Conservation (phyloP, 2,113 vertebrate genomes). For the Lamprologus lemairii region DNA sequence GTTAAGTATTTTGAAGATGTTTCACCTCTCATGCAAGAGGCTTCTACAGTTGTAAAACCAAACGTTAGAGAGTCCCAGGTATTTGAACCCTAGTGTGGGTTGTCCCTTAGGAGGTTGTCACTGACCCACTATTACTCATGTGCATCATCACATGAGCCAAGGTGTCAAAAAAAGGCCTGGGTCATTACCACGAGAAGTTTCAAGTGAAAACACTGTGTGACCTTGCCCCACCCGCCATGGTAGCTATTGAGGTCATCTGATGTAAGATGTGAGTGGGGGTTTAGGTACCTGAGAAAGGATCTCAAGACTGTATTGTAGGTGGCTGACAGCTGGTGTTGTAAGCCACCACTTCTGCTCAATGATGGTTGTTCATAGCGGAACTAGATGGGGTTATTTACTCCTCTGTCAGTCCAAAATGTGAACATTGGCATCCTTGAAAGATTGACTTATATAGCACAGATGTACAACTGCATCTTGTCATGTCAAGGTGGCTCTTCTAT, state of each 20-base stretch:
- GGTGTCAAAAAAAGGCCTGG: background rate
- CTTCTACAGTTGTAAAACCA: background rate
- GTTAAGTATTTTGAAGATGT: background rate
- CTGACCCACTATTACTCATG: background rate
- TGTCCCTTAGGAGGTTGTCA: background rate
- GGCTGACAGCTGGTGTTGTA: background rate
- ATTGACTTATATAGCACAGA: background rate
- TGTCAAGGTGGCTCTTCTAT: background rate
- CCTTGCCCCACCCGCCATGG: background rate
- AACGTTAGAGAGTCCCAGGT: background rate
- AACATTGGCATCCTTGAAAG: background rate
- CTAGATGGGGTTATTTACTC: background rate
- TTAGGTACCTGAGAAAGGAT: background rate
- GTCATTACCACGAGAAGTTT: background rate
- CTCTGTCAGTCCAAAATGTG: background rate
- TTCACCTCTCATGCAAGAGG: background rate
- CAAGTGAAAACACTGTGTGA: background rate
- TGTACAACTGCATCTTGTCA: background rate
- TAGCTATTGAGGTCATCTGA: background rate
- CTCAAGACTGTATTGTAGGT: background rate
- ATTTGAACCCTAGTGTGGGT: background rate
- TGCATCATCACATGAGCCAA: background rate
- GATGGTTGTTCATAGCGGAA: background rate
- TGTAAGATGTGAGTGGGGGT: background rate
- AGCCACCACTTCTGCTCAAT: background rate